Percentiles rank a stretch among this genome's conserved stretches.
Evolutionary conservation across 2,113 vertebrate genomes (phyloP).

Genomic region (Eulemur macaco): DNA sequence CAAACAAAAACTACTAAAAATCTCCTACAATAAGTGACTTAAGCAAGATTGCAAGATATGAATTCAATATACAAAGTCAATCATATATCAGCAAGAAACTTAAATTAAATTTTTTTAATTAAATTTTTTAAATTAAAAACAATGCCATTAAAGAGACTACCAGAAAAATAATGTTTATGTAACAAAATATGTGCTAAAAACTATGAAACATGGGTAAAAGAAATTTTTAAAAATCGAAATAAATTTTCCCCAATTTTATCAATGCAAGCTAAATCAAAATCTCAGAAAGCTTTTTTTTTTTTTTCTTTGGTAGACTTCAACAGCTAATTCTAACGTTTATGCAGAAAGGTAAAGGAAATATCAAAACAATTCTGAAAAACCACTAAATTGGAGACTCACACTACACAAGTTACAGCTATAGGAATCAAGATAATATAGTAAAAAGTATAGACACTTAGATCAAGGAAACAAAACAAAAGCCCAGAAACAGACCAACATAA

Average conservation of each 20-base stretch:
- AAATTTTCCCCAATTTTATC: neutral
- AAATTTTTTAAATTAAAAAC: neutral
- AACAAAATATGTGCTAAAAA: neutral
- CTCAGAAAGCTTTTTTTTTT: neutral
- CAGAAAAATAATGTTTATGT: neutral
- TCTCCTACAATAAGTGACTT: neutral
- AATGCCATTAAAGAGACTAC: neutral
- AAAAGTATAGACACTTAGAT: neutral
- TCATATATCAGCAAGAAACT: neutral
- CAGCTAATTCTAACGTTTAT: neutral
- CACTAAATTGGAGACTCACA: neutral
- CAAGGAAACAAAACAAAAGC: neutral
- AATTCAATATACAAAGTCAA: neutral
- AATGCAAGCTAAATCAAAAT: neutral
- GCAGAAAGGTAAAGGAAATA: neutral
- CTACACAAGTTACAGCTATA: neutral
- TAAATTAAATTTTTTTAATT: too few relatives aligned
- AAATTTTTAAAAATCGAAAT: neutral
- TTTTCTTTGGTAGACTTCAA: neutral
- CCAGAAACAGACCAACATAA: neutral
- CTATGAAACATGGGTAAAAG: neutral
- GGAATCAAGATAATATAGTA: neutral
- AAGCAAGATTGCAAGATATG: neutral
- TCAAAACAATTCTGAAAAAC: neutral
- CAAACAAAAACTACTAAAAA: neutral